Evolutionary conservation across 1,140 invertebrate species (phyloP).

Genomic region (Helicoverpa zea): DNA sequence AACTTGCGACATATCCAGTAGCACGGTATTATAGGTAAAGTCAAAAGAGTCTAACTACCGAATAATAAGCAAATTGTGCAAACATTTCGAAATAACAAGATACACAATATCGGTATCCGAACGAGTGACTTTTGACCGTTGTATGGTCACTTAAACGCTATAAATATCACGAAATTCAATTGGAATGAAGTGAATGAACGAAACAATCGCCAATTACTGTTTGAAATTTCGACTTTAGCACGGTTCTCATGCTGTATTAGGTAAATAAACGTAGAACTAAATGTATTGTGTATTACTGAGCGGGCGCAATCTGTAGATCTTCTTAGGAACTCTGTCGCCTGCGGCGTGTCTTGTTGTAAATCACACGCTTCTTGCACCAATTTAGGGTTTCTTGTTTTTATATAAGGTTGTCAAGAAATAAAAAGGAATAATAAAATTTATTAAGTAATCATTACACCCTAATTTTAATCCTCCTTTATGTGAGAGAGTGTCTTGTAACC

Average conservation of each 20-base stretch:
- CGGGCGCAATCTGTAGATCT: constrained; percentile 64
- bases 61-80: constrained; percentile 24
- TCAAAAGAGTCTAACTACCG: constrained; percentile 8
- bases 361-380: constrained; percentile 60
- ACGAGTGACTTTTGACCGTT: constrained; percentile 45
- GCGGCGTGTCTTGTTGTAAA: constrained; percentile 63
- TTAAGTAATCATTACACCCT: too few relatives aligned
- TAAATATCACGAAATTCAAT: constrained; percentile 62
- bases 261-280: constrained; percentile 59
- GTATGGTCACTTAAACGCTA: constrained; percentile 47
- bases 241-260: constrained; percentile 63
- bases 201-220: constrained; percentile 65
- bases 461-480: too few relatives aligned
- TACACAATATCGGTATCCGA: constrained; percentile 18
- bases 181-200: constrained; percentile 55
- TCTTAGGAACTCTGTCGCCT: constrained; percentile 66
- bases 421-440: neutral
- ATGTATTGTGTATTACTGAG: constrained; percentile 50
- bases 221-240: constrained; percentile 57
- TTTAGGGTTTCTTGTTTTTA: constrained; percentile 53
- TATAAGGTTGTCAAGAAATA: constrained; percentile 23
- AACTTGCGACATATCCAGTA: neutral
- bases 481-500: too few relatives aligned
- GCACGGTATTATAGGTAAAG: neutral
- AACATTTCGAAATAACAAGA: constrained; percentile 34